Conservation (phyloP, 1,140 invertebrate species). For the Drosophila lini region DNA sequence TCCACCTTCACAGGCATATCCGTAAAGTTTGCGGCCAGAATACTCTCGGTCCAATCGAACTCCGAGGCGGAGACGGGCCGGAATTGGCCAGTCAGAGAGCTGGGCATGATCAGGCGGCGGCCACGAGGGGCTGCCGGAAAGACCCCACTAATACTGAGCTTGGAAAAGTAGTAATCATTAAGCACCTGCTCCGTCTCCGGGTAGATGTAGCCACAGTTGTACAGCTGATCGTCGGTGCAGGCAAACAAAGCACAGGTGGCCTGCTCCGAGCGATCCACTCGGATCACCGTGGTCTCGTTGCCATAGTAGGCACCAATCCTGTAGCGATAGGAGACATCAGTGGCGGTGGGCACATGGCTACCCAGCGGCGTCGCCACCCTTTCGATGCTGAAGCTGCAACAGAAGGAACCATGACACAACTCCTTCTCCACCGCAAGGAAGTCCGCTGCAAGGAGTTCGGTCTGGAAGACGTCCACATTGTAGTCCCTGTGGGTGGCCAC, state of each 20-base stretch:
- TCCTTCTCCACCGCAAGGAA: slow-evolving; percentile 18
- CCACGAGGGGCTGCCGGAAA: slow-evolving; percentile 58
- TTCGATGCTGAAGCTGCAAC: slow-evolving; percentile 46
- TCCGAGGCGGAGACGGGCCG: slow-evolving; percentile 60
- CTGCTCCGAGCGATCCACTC: slow-evolving; percentile 75
- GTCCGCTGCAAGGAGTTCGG: slow-evolving; percentile 32
- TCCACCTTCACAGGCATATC: slow-evolving; percentile 6
- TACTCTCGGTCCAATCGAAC: slow-evolving; percentile 53
- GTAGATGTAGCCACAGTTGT: slow-evolving; percentile 74
- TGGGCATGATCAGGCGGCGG: slow-evolving; percentile 78
- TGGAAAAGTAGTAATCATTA: slow-evolving; percentile 56
- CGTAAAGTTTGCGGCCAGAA: slow-evolving; percentile 6
- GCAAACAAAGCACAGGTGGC: slow-evolving; percentile 84
- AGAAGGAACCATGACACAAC: slow-evolving; percentile 60
- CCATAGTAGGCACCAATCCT: slow-evolving; percentile 83
- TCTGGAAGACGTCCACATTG: slow-evolving; percentile 68
- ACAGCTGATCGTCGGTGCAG: slow-evolving; percentile 65
- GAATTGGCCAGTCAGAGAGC: slow-evolving; percentile 60
- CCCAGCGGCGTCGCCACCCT: slow-evolving; percentile 11
- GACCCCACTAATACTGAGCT: slow-evolving; percentile 44
- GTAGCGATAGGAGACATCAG: slow-evolving; percentile 69
- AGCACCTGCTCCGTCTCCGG: slow-evolving; percentile 19
- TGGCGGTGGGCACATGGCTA: background rate
- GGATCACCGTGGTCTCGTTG: slow-evolving; percentile 56
- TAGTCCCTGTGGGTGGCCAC: slow-evolving; percentile 63